Conservation (phyloP, 2,888 invertebrate species). For the Athetis lepigone region DNA sequence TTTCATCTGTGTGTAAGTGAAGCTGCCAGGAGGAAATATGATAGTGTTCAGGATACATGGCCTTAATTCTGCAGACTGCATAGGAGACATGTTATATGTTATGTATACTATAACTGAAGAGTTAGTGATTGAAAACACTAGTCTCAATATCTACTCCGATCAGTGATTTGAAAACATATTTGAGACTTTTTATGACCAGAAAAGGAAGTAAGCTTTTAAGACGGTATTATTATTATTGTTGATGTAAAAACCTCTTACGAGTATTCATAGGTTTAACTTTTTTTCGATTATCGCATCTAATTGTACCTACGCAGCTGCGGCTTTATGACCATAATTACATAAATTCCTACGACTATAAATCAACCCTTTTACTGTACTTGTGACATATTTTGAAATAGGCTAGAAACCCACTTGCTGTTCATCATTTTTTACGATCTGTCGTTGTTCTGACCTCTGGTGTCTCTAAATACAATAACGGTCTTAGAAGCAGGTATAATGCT, state of each 20-base stretch:
- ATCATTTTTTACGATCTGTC: constrained; percentile 9
- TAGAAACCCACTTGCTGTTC: constrained; percentile 3
- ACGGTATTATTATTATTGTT: constrained; percentile 41
- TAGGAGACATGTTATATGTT: too few relatives aligned
- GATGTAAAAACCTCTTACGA: constrained; percentile 41
- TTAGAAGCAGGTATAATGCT: constrained; percentile 10
- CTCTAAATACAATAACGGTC: neutral
- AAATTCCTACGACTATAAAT: constrained; percentile 15
- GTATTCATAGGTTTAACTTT: constrained; percentile 11
- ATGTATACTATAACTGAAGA: too few relatives aligned
- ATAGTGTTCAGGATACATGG: neutral
- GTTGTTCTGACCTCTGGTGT: neutral
- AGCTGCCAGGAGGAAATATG: neutral
- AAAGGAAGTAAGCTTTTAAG: constrained; percentile 57
- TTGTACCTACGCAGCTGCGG: constrained; percentile 5
- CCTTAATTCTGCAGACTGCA: too few relatives aligned
- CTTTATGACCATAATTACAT: constrained; percentile 19
- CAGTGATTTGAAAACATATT: too few relatives aligned
- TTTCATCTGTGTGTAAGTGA: neutral
- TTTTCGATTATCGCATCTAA: constrained; percentile 26
- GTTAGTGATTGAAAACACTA: too few relatives aligned
- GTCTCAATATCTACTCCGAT: too few relatives aligned
- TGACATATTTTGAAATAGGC: constrained; percentile 28
- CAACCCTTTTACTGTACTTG: constrained; percentile 2
- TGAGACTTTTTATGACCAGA: constrained; percentile 25